phyloP scores from a whole-genome alignment of 2,888 invertebrate genomes.

The Ditula angustiorana region DNA sequence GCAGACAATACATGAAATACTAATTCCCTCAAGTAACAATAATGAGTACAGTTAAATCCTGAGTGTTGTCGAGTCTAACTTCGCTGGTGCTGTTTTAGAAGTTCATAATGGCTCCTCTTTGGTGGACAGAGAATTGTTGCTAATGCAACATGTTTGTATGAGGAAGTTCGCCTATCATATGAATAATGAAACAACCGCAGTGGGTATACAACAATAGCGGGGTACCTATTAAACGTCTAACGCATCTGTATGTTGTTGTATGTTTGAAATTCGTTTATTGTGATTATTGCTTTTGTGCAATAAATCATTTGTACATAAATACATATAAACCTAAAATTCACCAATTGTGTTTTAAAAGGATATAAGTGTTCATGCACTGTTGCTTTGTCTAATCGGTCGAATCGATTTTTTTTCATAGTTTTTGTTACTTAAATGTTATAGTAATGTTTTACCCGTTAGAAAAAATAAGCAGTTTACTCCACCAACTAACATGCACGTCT shows the following conservation, averaged over 20 bases:
- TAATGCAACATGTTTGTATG: constrained; percentile 61
- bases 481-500: too few species aligned
- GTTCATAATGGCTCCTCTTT: constrained; percentile 72
- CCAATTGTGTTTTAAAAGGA: too few species aligned
- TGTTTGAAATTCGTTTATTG: too few species aligned
- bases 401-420: too few species aligned
- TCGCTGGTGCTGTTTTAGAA: constrained; percentile 68
- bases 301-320: too few species aligned
- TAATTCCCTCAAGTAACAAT: constrained; percentile 52
- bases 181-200: constrained; percentile 32
- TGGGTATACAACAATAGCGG: constrained; percentile 21
- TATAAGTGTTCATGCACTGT: too few species aligned
- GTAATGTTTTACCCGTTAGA: too few species aligned
- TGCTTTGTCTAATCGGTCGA: too few species aligned
- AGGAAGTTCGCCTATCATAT: constrained; percentile 44
- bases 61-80: constrained; percentile 68
- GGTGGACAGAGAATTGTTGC: constrained; percentile 65
- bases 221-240: constrained; percentile 11
- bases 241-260: background rate
- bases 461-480: too few species aligned
- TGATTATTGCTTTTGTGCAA: too few species aligned
- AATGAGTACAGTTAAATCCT: constrained; percentile 66
- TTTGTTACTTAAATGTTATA: too few species aligned
- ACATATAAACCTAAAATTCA: too few species aligned
- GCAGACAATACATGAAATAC: constrained; percentile 50